A percentile compares a stretch with the other conserved stretches of the same genome.
Conservation (phyloP, 2,888 invertebrate species). For the Drosophila lutescens region DNA sequence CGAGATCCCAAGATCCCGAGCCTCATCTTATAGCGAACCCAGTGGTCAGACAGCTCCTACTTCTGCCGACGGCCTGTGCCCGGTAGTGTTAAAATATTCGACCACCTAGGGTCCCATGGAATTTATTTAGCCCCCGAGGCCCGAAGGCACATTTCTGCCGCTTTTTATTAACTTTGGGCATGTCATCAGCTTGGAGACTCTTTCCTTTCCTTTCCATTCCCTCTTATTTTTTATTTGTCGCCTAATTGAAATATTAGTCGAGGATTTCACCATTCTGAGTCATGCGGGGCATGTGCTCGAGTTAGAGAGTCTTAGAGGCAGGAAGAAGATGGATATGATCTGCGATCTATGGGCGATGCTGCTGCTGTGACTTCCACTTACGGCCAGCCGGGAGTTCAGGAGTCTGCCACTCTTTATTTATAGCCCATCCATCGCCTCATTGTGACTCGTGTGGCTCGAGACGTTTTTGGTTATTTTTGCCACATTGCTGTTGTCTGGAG, state of each 20-base stretch:
- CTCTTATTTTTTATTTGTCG: slow-evolving; percentile 13
- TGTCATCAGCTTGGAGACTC: slow-evolving; percentile 73
- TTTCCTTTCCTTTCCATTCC: slow-evolving; percentile 1
- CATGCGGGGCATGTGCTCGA: slow-evolving; percentile 52
- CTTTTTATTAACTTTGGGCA: slow-evolving; percentile 78
- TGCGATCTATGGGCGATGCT: slow-evolving; percentile 20
- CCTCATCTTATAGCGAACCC: slow-evolving; percentile 7
- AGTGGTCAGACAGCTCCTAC: slow-evolving; percentile 14
- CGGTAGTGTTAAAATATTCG: slow-evolving; percentile 82
- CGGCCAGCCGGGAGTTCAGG: slow-evolving; percentile 25
- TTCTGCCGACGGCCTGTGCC: slow-evolving; percentile 46
- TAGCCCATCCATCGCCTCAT: slow-evolving; percentile 77
- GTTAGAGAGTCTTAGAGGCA: slow-evolving; percentile 32
- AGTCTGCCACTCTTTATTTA: slow-evolving; percentile 72
- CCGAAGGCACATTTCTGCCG: slow-evolving; percentile 75
- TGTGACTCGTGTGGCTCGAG: slow-evolving; percentile 77
- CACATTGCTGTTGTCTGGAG: slow-evolving; percentile 49
- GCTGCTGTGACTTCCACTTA: slow-evolving; percentile 3
- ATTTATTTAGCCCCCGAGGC: slow-evolving; percentile 68
- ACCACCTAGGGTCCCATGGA: slow-evolving; percentile 80
- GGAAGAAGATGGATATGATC: slow-evolving; percentile 35
- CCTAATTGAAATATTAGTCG: slow-evolving; percentile 79
- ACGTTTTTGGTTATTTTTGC: slow-evolving; percentile 60
- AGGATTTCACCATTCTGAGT: slow-evolving; percentile 62
- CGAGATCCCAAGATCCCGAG: slow-evolving; percentile 21